These are phyloP conservation scores for Pseudococcus viburni DNA, from an alignment of 2,888 invertebrate species.

Conservation along the genomic window DNA sequence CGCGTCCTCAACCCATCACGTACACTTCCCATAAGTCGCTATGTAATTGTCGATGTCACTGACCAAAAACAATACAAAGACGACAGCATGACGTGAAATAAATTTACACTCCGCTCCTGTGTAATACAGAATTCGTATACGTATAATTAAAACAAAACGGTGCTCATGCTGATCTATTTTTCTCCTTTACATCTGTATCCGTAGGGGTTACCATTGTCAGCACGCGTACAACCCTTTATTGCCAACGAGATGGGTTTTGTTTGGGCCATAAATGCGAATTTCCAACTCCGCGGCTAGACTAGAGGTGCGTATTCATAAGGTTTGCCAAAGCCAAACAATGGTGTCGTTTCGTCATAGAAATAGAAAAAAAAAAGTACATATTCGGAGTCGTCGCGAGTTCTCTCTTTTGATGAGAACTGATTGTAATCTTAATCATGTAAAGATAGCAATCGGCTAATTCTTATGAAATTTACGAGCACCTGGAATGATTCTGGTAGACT, in stretches of 20 bases:
- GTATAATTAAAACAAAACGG: conserved; percentile 22
- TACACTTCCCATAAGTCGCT: conserved; percentile 42
- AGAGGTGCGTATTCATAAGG: background rate
- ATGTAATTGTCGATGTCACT: conserved; percentile 61
- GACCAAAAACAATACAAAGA: conserved; percentile 63
- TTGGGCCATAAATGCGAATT: background rate
- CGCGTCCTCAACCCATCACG: conserved; percentile 17
- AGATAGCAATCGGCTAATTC: conserved; percentile 5
- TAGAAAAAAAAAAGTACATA: background rate
- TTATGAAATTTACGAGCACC: background rate
- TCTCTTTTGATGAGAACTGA: conserved; percentile 11
- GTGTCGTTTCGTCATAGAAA: background rate
- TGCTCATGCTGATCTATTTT: conserved; percentile 26
- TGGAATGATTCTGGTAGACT: background rate
- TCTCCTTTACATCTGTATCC: conserved; percentile 39
- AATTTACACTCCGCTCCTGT: conserved; percentile 31
- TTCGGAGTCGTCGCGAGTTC: background rate
- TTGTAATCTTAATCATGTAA: background rate
- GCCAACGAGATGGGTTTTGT: conserved; percentile 2
- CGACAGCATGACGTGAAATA: conserved; percentile 60
- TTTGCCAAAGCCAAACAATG: background rate
- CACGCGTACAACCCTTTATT: background rate
- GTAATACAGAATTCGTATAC: background rate
- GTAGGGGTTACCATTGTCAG: conserved; percentile 28
- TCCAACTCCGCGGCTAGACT: background rate